phyloP scores from a whole-genome alignment of 2,797 vertebrate species.

The Staurois parvus region DNA sequence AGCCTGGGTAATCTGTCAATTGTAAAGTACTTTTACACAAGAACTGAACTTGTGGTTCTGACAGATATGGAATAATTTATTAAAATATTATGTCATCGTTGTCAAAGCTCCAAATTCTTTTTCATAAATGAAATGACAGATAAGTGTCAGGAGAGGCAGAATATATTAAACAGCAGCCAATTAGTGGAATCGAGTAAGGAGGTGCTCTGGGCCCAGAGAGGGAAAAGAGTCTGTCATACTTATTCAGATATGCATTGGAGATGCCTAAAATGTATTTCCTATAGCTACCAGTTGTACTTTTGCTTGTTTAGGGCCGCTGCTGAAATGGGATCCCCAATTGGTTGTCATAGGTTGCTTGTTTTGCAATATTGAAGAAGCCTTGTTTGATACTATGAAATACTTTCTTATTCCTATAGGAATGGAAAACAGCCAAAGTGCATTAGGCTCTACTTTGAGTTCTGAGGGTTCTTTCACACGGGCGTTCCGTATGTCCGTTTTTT shows the following conservation, averaged over 20 bases:
- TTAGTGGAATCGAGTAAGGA: not conserved
- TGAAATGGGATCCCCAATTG: no score
- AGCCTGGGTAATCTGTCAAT: not conserved
- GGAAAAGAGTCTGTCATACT: not conserved
- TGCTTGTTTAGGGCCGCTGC: no score
- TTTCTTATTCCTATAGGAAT: no score
- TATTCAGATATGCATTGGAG: not conserved
- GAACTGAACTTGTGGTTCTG: slow-evolving; percentile 22
- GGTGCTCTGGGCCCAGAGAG: not conserved
- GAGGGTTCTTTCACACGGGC: no score
- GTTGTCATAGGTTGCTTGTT: no score
- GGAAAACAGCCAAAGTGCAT: no score
- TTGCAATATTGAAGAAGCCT: no score
- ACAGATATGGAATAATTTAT: slow-evolving; percentile 12
- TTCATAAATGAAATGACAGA: slow-evolving; percentile 28
- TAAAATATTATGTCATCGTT: slow-evolving; percentile 31
- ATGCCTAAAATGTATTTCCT: not conserved
- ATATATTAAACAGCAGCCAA: slow-evolving; percentile 2
- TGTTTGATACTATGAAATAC: no score
- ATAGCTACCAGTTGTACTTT: no score
- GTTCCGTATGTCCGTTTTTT: no score
- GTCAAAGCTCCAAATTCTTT: slow-evolving; percentile 7
- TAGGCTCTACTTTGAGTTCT: no score
- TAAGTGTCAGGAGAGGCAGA: not conserved
- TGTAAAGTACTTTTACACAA: not conserved